These are phyloP conservation scores for Sarcoramphus papa DNA, from an alignment of 2,797 vertebrate species.

Conservation along the genomic window DNA sequence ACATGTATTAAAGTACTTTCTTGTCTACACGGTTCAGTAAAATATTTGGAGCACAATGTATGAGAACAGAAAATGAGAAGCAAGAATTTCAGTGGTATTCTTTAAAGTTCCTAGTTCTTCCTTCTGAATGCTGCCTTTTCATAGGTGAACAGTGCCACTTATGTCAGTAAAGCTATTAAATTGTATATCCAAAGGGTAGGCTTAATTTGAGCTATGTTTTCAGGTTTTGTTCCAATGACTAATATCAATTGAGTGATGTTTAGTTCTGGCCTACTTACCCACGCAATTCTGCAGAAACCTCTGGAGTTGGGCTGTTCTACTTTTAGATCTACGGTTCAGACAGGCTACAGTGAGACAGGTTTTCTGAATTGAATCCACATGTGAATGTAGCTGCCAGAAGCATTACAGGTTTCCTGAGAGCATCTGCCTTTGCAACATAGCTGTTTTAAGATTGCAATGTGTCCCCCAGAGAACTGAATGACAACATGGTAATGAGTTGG, in stretches of 20 bases:
- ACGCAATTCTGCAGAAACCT: rapidly evolving
- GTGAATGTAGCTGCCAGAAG: background rate
- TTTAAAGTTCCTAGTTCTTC: background rate
- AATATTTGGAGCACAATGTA: background rate
- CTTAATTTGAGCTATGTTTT: background rate
- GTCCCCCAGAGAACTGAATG: rapidly evolving
- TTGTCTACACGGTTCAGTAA: background rate
- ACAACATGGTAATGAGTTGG: rapidly evolving
- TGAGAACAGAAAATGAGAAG: background rate
- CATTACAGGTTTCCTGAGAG: background rate
- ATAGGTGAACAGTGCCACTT: background rate
- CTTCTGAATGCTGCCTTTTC: background rate
- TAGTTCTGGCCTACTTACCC: background rate
- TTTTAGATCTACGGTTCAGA: rapidly evolving
- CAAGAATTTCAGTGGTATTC: background rate
- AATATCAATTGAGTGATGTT: rapidly evolving
- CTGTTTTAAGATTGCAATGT: rapidly evolving
- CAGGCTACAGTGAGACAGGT: background rate
- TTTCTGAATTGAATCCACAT: background rate
- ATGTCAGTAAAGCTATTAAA: background rate
- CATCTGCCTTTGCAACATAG: background rate
- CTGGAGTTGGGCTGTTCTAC: background rate
- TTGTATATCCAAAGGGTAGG: background rate
- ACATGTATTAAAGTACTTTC: background rate
- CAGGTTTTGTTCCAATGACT: background rate